phyloP scores from a whole-genome alignment of 2,888 invertebrate genomes.

The Cabera pusaria region DNA sequence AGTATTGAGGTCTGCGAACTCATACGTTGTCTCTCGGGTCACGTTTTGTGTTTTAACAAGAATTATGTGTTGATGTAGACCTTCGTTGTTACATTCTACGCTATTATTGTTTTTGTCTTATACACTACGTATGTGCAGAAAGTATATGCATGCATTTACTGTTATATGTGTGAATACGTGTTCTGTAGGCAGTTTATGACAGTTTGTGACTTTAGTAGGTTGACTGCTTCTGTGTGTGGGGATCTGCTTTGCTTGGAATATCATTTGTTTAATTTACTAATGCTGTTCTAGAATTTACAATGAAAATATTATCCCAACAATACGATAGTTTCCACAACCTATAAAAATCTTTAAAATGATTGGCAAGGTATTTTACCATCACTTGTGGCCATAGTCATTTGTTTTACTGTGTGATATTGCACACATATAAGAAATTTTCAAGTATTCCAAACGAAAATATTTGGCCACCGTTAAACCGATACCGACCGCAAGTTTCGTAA shows the following conservation, averaged over 20 bases:
- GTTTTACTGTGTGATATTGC: too few relatives aligned
- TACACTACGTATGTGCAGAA: neutral
- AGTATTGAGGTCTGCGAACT: conserved; percentile 46
- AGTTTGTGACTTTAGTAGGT: conserved; percentile 10
- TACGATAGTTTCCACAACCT: too few relatives aligned
- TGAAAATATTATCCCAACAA: too few relatives aligned
- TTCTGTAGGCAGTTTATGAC: conserved; percentile 4
- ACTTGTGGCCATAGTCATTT: too few relatives aligned
- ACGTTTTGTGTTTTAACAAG: conserved; percentile 48
- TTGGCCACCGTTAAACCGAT: conserved; percentile 2
- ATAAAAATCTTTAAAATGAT: too few relatives aligned
- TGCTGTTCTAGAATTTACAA: too few relatives aligned
- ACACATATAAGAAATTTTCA: too few relatives aligned
- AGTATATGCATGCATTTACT: neutral
- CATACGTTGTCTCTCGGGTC: conserved; percentile 39
- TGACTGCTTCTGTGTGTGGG: conserved; percentile 9
- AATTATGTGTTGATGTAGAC: conserved; percentile 29
- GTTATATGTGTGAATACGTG: too few relatives aligned
- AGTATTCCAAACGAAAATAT: neutral
- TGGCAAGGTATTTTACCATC: too few relatives aligned
- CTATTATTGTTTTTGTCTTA: conserved; percentile 5
- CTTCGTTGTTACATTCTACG: conserved; percentile 19
- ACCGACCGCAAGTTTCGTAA: conserved; percentile 9
- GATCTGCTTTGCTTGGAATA: conserved; percentile 12
- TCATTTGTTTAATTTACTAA: conserved; percentile 7